Evolutionary conservation across 1,140 invertebrate species (phyloP), one percentile per base, ranked within the genome.

Genomic region (Psix sp.): DNA sequence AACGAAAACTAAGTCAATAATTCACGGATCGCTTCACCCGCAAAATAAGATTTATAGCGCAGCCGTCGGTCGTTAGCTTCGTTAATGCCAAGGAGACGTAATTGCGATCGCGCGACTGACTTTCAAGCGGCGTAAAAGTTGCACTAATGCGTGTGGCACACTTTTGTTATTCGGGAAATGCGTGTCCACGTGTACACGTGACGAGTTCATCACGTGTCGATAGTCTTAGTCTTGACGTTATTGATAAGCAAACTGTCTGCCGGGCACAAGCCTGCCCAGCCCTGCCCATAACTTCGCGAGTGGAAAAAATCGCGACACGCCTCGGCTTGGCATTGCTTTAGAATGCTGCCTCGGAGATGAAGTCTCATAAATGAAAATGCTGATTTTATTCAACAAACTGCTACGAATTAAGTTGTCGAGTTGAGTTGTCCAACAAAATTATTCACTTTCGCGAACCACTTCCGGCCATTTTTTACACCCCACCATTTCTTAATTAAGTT

Each of bases 111-210:
- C 33, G 13, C 36, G 2, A 16, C 14, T 52, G 31, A 49, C 51
- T 66, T 65, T 65, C 62, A 48, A 46, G 7, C 35, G 39, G 3
- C 29, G 39, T 35, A 52, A 65, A 65, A 66, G 62, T 66, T 66
- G 48, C 33, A 54, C 40, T 20, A 3, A 35, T 52, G 60, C 49
- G 62, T 56, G 17, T 18, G 51, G 24, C 51, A 40, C 33, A 66
- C 49, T 66, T 66, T 52, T 66, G 15, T 66, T 45, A 66, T 66
- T 66, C 42, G 62, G 62, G 49, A 66, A 66, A 66, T 66, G 62
- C 62, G 62, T 66, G 62, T 52, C 18, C 43, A 51, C 57, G 56
- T 39, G 36, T 54, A 14, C 59, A 63, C 59, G 60, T 65, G 60
- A 54, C 48, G 42, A 45, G 48, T 21, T 66, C 48, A 42, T 66